phyloP scores from a whole-genome alignment of 2,888 invertebrate genomes.

The Chrysolina haemoptera region DNA sequence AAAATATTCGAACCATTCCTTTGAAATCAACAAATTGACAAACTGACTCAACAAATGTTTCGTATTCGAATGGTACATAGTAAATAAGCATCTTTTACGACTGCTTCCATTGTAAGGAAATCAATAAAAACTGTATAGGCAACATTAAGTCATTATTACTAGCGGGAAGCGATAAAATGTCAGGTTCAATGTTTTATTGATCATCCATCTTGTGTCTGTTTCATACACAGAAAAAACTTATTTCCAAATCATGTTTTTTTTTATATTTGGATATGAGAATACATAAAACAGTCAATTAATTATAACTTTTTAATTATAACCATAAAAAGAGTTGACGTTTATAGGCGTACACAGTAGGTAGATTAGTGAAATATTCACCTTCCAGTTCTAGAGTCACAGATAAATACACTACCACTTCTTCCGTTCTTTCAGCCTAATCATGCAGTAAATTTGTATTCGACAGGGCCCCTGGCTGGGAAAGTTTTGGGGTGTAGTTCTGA shows the following conservation, averaged over 20 bases:
- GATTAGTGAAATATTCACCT: not conserved
- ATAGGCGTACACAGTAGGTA: conserved; percentile 41
- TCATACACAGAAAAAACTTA: conserved; percentile 26
- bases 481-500: too few species aligned
- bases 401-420: not conserved
- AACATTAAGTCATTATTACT: conserved; percentile 53
- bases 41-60: conserved; percentile 53
- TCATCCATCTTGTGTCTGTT: conserved; percentile 34
- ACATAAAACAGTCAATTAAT: conserved; percentile 28
- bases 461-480: too few species aligned
- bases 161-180: conserved; percentile 49
- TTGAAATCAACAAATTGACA: conserved; percentile 33
- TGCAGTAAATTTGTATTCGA: too few species aligned
- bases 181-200: conserved; percentile 46
- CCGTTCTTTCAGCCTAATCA: too few species aligned
- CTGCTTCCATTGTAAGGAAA: conserved; percentile 47
- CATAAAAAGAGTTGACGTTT: conserved; percentile 38
- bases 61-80: conserved; percentile 49
- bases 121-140: conserved; percentile 51
- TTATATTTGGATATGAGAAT: conserved; percentile 28
- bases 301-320: conserved; percentile 30
- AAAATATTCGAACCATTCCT: conserved; percentile 40
- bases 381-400: not conserved
- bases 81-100: conserved; percentile 52
- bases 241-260: conserved; percentile 30